Conservation (phyloP, 2,888 invertebrate genomes). For the Synergus laeviventris region DNA sequence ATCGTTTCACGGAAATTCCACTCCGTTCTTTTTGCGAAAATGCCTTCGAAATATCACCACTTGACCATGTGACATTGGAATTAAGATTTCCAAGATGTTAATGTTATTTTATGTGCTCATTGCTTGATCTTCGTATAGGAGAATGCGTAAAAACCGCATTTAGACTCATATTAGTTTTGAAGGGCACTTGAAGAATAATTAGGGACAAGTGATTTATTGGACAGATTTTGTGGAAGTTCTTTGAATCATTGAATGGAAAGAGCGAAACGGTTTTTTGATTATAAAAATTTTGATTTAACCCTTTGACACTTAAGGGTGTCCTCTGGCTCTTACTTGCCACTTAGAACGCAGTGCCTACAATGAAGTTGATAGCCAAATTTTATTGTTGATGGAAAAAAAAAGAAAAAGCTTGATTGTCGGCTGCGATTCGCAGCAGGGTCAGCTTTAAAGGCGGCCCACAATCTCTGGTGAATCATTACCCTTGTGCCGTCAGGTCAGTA, state of each 20-base stretch:
- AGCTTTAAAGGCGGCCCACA: slow-evolving; percentile 35
- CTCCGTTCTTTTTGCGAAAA: background rate
- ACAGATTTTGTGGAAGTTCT: background rate
- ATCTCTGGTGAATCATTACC: slow-evolving; percentile 53
- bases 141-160: too few relatives aligned
- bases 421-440: slow-evolving; percentile 36
- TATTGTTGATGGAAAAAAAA: slow-evolving; percentile 7
- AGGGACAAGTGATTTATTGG: background rate
- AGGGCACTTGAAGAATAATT: background rate
- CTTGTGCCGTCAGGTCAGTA: slow-evolving; percentile 47
- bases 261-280: background rate
- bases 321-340: background rate
- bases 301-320: background rate
- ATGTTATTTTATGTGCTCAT: background rate
- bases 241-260: background rate
- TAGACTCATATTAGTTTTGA: too few relatives aligned
- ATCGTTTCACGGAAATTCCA: background rate
- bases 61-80: background rate
- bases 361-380: background rate
- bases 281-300: slow-evolving; percentile 4
- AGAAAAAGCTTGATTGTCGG: slow-evolving; percentile 23
- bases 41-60: background rate
- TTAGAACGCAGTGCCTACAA: background rate
- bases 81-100: background rate
- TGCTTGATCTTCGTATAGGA: background rate